phyloP scores from a whole-genome alignment of 2,888 invertebrate species.

The Protophormia terraenovae region DNA sequence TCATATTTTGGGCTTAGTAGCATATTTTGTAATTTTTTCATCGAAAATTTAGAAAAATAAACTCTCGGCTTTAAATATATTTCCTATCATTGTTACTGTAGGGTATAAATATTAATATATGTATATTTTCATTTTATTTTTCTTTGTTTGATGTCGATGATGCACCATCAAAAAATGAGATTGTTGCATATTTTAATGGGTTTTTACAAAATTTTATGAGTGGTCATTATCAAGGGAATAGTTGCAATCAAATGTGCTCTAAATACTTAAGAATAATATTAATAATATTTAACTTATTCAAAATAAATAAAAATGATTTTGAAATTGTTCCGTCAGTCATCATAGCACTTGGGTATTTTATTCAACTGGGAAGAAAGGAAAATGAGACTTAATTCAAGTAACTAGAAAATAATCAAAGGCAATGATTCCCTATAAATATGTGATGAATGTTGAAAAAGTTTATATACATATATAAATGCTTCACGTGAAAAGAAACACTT shows the following conservation, averaged over 20 bases:
- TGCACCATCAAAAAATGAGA: constrained; percentile 56
- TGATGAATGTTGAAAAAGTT: no score
- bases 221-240: constrained; percentile 63
- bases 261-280: constrained; percentile 50
- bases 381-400: no score
- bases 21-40: no score
- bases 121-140: constrained; percentile 25
- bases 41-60: no score
- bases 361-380: no score
- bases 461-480: no score
- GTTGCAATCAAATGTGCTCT: constrained; percentile 56
- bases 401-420: no score
- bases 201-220: constrained; percentile 56
- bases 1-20: no score
- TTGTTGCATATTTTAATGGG: constrained; percentile 66
- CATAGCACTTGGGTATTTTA: neutral
- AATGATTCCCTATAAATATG: no score
- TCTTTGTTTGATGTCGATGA: constrained; percentile 49
- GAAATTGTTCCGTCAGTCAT: neutral
- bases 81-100: neutral
- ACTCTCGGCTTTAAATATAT: no score
- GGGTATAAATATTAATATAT: constrained; percentile 22
- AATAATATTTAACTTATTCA: neutral
- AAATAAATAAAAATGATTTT: neutral
- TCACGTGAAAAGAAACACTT: no score